Evolutionary conservation across 2,113 vertebrate genomes (phyloP).

Genomic region (Phrynosoma blainvillii): DNA sequence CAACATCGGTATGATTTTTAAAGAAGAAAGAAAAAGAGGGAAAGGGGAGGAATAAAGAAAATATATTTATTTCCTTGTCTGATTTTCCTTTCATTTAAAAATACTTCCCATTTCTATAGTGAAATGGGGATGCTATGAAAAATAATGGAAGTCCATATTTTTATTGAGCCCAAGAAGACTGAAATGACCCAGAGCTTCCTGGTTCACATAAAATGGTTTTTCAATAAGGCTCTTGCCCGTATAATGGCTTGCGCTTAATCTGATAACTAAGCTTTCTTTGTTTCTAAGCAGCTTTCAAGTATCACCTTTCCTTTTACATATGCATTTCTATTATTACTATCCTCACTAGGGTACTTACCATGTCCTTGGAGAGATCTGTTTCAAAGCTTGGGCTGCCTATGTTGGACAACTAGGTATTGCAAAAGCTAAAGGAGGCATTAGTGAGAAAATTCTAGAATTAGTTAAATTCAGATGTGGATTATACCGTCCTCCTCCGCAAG

Average conservation of each 20-base stretch:
- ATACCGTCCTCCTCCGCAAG: too few species aligned
- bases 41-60: slow-evolving; percentile 43
- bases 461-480: not conserved
- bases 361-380: not conserved
- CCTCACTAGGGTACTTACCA: not conserved
- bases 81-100: slow-evolving; percentile 58
- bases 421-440: not conserved
- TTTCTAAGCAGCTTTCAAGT: not conserved
- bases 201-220: slow-evolving; percentile 44
- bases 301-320: not conserved
- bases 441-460: not conserved
- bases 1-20: slow-evolving; percentile 73
- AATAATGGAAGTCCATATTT: slow-evolving; percentile 1
- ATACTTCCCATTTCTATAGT: slow-evolving; percentile 16
- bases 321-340: fast-evolving
- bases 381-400: not conserved
- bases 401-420: not conserved
- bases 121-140: slow-evolving; percentile 35
- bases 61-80: slow-evolving; percentile 58
- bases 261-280: not conserved
- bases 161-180: not conserved
- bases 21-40: slow-evolving; percentile 62
- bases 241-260: not conserved
- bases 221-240: not conserved
- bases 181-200: slow-evolving; percentile 7